Evolutionary conservation across 2,113 vertebrate species (phyloP).

Genomic region (Apodemus sylvaticus): DNA sequence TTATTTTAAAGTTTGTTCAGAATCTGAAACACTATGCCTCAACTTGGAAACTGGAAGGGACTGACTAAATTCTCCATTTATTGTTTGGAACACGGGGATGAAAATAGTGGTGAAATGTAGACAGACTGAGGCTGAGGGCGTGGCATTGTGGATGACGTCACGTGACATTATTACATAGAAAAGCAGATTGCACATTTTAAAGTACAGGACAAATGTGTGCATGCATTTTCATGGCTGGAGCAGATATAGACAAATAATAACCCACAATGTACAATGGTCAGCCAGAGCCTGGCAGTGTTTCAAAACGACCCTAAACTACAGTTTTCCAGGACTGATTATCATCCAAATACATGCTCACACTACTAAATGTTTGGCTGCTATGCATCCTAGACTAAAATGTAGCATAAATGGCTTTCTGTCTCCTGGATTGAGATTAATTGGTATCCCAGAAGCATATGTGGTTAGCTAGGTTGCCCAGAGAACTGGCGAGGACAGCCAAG

Average conservation of each 20-base stretch:
- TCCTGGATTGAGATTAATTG: constrained; percentile 13
- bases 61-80: not conserved
- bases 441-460: not conserved
- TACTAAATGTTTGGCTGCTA: not conserved
- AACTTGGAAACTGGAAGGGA: constrained; percentile 17
- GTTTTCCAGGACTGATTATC: constrained; percentile 23
- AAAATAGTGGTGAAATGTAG: not conserved
- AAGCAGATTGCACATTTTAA: not conserved
- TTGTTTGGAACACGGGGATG: not conserved
- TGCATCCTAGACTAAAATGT: not conserved
- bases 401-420: not conserved
- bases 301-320: not conserved
- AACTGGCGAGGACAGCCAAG: constrained; percentile 6
- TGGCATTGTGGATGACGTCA: constrained; percentile 5
- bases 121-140: not conserved
- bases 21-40: not conserved
- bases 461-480: not conserved
- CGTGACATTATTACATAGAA: not conserved
- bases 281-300: constrained; percentile 3
- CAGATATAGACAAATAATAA: not conserved
- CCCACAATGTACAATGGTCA: not conserved
- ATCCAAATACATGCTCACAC: not conserved
- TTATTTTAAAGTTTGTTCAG: not conserved
- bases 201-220: not conserved
- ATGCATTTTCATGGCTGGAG: not conserved